These are phyloP conservation scores for Aramus guarauna DNA, from an alignment of 2,113 vertebrate genomes.

Conservation along the genomic window DNA sequence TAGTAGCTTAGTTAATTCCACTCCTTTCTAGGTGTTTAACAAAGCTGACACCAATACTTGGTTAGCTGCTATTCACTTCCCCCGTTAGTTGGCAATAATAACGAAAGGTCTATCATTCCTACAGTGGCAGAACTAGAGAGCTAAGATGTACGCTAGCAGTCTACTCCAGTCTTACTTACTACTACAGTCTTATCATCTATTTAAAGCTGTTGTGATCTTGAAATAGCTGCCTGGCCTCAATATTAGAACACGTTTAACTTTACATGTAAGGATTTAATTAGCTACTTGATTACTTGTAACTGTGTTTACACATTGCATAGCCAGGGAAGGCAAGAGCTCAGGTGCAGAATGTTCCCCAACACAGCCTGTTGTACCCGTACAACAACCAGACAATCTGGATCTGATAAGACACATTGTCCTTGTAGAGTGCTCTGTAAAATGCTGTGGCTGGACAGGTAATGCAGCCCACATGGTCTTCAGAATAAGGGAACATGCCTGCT, in stretches of 20 bases:
- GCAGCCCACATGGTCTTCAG: neutral
- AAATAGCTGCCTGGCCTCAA: conserved; percentile 23
- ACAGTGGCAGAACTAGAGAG: neutral
- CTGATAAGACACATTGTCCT: neutral
- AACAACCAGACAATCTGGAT: neutral
- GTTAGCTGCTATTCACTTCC: neutral
- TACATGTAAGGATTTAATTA: neutral
- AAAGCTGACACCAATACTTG: conserved; percentile 9
- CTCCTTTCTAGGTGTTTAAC: conserved; percentile 23
- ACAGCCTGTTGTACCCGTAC: neutral
- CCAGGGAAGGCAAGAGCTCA: neutral
- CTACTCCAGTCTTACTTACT: neutral
- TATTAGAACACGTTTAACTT: neutral
- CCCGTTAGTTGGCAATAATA: neutral
- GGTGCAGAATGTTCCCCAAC: neutral
- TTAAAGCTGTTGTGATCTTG: conserved; percentile 21
- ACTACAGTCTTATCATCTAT: neutral
- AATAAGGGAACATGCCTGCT: neutral
- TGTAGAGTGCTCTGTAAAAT: neutral
- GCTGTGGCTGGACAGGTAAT: neutral
- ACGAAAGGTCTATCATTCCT: neutral
- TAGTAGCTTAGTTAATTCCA: conserved; percentile 34
- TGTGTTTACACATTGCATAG: neutral
- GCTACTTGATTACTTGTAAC: neutral
- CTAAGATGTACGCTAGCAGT: neutral